Evolutionary conservation across 2,113 vertebrate species (phyloP).

Genomic region (Albula glossodonta): DNA sequence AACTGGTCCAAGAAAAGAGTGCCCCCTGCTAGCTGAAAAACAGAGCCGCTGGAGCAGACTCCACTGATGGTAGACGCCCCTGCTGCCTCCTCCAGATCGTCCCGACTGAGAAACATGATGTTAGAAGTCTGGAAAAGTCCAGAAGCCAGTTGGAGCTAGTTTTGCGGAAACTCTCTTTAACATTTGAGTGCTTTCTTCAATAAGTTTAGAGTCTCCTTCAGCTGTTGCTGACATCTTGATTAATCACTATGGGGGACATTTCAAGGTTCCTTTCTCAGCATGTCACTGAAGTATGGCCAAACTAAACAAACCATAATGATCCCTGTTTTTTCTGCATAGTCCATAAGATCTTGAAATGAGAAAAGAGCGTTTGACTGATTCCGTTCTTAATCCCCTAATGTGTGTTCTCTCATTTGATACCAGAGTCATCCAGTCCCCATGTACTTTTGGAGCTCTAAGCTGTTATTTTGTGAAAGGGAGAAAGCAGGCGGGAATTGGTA

Average conservation of each 20-base stretch:
- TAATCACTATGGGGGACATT: background rate
- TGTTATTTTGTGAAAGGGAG: too few relatives aligned
- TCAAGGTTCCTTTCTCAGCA: background rate
- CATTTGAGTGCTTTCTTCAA: background rate
- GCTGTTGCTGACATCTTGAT: background rate
- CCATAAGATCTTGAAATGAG: background rate
- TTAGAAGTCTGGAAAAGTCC: background rate
- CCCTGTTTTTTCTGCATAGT: background rate
- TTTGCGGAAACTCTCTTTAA: background rate
- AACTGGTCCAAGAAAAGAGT: background rate
- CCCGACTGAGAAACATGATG: background rate
- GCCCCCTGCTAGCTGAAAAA: background rate
- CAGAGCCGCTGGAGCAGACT: too few relatives aligned
- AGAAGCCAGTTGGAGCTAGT: background rate
- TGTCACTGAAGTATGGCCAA: background rate
- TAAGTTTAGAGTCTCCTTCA: background rate
- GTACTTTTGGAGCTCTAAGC: too few relatives aligned
- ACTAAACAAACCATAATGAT: too few relatives aligned
- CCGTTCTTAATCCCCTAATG: too few relatives aligned
- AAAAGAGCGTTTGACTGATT: background rate
- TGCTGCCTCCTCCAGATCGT: too few relatives aligned
- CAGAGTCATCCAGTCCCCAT: too few relatives aligned
- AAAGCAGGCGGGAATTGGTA: too few relatives aligned
- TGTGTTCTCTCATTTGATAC: too few relatives aligned
- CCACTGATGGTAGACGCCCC: too few relatives aligned